Percentiles rank a stretch among this genome's conserved stretches.
These are phyloP conservation scores for Dendrophyllia cribrosa DNA, from an alignment of 64 coral and sea anemone genomes.

Conservation along the genomic window DNA sequence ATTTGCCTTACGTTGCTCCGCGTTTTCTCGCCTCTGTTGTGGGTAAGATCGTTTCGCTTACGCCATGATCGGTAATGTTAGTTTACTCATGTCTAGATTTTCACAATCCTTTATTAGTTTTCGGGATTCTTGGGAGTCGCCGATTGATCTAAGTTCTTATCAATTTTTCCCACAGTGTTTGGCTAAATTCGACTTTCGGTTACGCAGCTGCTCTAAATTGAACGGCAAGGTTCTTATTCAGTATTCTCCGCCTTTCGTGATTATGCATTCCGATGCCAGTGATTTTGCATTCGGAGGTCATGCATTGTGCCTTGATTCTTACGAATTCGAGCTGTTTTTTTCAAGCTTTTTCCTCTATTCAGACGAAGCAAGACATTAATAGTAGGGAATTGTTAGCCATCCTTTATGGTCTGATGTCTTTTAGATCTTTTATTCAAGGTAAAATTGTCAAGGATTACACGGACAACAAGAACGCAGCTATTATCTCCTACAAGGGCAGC, in stretches of 20 bases:
- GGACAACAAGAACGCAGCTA: too few species aligned
- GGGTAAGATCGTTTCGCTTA: background rate
- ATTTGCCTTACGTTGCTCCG: too few species aligned
- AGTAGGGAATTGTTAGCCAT: slow-evolving; percentile 56
- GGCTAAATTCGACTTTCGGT: background rate
- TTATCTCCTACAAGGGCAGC: too few species aligned
- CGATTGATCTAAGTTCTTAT: background rate
- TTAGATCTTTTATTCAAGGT: too few species aligned
- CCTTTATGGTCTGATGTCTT: slow-evolving; percentile 49
- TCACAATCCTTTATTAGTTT: too few species aligned
- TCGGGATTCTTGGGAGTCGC: background rate
- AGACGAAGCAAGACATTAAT: too few species aligned
- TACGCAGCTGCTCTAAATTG: too few species aligned
- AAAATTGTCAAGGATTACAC: too few species aligned
- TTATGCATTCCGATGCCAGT: too few species aligned
- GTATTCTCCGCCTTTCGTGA: slow-evolving; percentile 25
- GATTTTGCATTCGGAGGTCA: slow-evolving; percentile 50
- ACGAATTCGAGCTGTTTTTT: slow-evolving; percentile 49
- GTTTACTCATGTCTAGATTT: background rate
- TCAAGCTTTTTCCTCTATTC: too few species aligned
- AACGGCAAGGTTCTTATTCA: too few species aligned
- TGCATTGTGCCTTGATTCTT: slow-evolving; percentile 32
- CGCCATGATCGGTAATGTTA: background rate
- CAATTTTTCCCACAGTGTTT: background rate
- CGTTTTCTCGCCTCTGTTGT: background rate